A percentile compares a stretch with the other conserved stretches of the same genome.
Evolutionary conservation across 2,113 vertebrate genomes (phyloP).

Genomic region (Oriolus oriolus): DNA sequence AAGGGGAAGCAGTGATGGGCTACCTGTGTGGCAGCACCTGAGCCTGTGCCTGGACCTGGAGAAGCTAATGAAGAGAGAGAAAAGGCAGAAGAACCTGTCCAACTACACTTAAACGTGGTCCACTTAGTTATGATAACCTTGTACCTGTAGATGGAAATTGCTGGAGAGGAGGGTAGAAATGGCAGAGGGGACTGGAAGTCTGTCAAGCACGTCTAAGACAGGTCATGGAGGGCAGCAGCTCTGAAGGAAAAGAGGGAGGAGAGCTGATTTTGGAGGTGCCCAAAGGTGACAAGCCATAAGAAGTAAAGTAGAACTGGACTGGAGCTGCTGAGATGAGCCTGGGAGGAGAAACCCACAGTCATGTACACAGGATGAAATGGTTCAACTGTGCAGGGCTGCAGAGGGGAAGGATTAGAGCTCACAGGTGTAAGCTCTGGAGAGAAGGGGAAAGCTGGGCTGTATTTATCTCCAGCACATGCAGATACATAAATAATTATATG

Average conservation of each 20-base stretch:
- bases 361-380: rapidly evolving
- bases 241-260: neutral
- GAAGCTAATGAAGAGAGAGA: neutral
- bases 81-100: neutral
- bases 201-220: neutral
- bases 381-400: neutral
- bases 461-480: neutral
- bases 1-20: neutral
- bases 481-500: neutral
- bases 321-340: neutral
- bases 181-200: neutral
- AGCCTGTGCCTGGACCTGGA: neutral
- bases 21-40: neutral
- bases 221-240: neutral
- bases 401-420: neutral
- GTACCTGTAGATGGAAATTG: neutral
- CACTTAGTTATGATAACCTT: neutral
- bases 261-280: neutral
- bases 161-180: neutral
- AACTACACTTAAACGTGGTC: neutral
- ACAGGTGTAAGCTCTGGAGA: neutral
- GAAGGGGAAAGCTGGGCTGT: neutral
- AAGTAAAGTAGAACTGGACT: neutral
- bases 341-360: neutral
- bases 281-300: neutral